Conservation (phyloP, 2,797 vertebrate species). For the Urophycis tenuis region DNA sequence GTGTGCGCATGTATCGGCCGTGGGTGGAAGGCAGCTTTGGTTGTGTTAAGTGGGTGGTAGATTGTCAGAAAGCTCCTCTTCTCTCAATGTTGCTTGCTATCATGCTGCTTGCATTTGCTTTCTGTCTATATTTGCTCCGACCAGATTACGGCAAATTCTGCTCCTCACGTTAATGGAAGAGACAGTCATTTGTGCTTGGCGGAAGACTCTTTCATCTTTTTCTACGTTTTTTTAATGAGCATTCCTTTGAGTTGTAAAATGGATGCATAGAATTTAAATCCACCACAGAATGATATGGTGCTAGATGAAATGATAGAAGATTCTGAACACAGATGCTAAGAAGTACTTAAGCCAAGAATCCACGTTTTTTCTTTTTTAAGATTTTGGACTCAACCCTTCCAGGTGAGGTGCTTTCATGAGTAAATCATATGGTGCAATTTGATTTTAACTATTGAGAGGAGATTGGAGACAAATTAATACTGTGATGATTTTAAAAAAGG, state of each 20-base stretch:
- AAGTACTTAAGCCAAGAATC: not conserved
- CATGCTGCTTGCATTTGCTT: not conserved
- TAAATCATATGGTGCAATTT: not conserved
- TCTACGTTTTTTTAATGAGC: not conserved
- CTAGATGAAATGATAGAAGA: not conserved
- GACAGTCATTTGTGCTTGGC: not conserved
- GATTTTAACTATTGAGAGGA: not conserved
- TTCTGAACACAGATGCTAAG: not conserved
- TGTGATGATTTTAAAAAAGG: not conserved
- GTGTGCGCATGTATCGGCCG: conserved; percentile 4
- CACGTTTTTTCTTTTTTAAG: not conserved
- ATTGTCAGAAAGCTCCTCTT: conserved; percentile 10
- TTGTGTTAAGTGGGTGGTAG: conserved; percentile 10
- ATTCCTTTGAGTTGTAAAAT: not conserved
- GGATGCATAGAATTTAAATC: not conserved
- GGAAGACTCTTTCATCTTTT: not conserved
- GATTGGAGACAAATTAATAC: not conserved
- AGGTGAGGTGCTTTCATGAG: not conserved
- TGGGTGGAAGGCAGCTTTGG: conserved; percentile 11
- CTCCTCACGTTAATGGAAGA: not conserved
- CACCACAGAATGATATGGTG: not conserved
- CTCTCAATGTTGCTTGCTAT: not conserved
- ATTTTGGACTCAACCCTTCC: conserved; percentile 1
- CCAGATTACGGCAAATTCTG: conserved; percentile 14
- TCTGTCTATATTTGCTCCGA: conserved; percentile 1